A percentile compares a stretch with the other conserved stretches of the same genome.
phyloP scores from a whole-genome alignment of 2,888 invertebrate genomes.

The Agrilus biguttatus region DNA sequence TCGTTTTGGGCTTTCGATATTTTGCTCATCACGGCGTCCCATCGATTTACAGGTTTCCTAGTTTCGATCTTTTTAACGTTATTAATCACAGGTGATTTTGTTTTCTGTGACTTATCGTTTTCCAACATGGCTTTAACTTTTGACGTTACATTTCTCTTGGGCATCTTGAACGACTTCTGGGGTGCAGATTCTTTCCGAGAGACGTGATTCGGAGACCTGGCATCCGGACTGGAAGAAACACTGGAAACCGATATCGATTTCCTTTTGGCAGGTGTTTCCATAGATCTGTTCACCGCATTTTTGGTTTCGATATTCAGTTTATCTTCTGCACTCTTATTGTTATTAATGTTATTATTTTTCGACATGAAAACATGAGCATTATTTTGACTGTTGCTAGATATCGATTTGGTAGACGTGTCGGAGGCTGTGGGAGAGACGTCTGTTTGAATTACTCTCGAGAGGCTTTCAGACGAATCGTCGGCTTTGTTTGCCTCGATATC shows the following conservation, averaged over 20 bases:
- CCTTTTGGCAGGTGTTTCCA: slow-evolving; percentile 18
- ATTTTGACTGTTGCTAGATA: slow-evolving; percentile 38
- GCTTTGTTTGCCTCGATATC: slow-evolving; percentile 65
- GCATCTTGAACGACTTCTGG: slow-evolving; percentile 59
- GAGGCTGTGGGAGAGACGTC: slow-evolving; percentile 49
- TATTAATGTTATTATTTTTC: background rate
- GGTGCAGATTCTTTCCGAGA: slow-evolving; percentile 35
- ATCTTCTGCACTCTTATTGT: slow-evolving; percentile 4
- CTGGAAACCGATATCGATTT: slow-evolving; percentile 21
- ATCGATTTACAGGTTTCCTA: slow-evolving; percentile 49
- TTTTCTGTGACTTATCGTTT: slow-evolving; percentile 36
- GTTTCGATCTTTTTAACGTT: slow-evolving; percentile 38
- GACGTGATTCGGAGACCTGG: slow-evolving; percentile 20
- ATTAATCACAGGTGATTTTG: slow-evolving; percentile 40
- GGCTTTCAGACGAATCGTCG: slow-evolving; percentile 23
- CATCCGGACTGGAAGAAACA: slow-evolving; percentile 21
- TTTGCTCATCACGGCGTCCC: slow-evolving; percentile 76
- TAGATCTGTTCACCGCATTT: background rate
- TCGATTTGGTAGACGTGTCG: slow-evolving; percentile 41
- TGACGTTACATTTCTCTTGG: slow-evolving; percentile 61
- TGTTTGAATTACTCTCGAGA: slow-evolving; percentile 15
- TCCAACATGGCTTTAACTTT: slow-evolving; percentile 62
- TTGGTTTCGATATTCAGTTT: slow-evolving; percentile 6
- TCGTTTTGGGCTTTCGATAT: slow-evolving; percentile 59
- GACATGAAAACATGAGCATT: slow-evolving; percentile 10